phyloP scores from a whole-genome alignment of 1,140 invertebrate genomes.

The Penaeus japonicus region DNA sequence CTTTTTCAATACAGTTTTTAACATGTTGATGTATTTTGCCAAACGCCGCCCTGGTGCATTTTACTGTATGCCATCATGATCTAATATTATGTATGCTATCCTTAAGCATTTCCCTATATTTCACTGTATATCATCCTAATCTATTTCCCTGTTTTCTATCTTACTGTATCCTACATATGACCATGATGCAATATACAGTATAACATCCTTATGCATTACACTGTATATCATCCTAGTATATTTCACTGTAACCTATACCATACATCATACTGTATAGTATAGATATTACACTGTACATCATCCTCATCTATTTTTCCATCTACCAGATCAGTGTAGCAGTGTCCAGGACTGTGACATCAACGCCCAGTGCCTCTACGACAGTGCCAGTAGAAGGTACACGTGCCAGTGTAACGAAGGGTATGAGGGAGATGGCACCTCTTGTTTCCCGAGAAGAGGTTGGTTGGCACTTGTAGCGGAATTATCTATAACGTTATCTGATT shows the following conservation, averaged over 20 bases:
- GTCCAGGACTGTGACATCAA: conserved; percentile 70
- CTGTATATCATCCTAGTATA: background rate
- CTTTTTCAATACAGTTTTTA: too few relatives aligned
- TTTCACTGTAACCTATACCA: background rate
- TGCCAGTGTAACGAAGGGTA: conserved; percentile 85
- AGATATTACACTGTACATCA: background rate
- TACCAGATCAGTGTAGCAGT: conserved; percentile 60
- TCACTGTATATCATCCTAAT: background rate
- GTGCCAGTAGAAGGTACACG: conserved; percentile 70
- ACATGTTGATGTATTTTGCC: too few relatives aligned
- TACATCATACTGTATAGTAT: background rate
- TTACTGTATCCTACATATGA: too few relatives aligned
- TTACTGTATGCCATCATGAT: too few relatives aligned
- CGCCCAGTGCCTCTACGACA: conserved; percentile 70
- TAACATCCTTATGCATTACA: background rate
- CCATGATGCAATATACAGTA: background rate
- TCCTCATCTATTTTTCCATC: conserved; percentile 52
- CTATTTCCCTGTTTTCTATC: too few relatives aligned
- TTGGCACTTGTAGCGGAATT: too few relatives aligned
- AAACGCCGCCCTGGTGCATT: too few relatives aligned
- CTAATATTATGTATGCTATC: too few relatives aligned
- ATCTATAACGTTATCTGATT: too few relatives aligned
- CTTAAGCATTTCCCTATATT: too few relatives aligned
- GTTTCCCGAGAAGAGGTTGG: conserved; percentile 73
- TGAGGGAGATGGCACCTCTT: conserved; percentile 82